A percentile compares a stretch with the other conserved stretches of the same genome.
Evolutionary conservation across 2,797 vertebrate genomes (phyloP).

Genomic region (Hybognathus amarus): DNA sequence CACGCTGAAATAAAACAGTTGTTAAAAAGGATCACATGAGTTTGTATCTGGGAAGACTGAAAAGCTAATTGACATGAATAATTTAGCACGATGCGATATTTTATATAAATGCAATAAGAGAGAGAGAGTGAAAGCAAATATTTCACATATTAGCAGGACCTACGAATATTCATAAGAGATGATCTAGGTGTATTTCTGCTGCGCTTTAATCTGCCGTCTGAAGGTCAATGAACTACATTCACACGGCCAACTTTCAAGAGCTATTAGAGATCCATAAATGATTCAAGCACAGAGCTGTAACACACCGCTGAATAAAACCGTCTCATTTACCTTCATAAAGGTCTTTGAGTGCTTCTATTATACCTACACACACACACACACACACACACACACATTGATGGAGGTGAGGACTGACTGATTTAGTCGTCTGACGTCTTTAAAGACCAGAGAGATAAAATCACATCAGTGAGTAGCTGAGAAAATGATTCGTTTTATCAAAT

Average conservation of each 20-base stretch:
- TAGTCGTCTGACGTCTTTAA: constrained; percentile 37
- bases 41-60: constrained; percentile 90
- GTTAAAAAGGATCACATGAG: constrained; percentile 92
- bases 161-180: constrained; percentile 76
- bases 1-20: constrained; percentile 93
- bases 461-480: constrained; percentile 6
- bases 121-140: constrained; percentile 69
- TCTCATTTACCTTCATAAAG: constrained; percentile 54
- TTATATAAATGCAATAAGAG: constrained; percentile 81
- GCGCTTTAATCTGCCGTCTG: constrained; percentile 75
- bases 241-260: constrained; percentile 74
- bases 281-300: constrained; percentile 56
- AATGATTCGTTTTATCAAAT: constrained; percentile 24
- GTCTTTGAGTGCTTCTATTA: constrained; percentile 41
- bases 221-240: constrained; percentile 79
- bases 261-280: constrained; percentile 71
- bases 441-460: constrained; percentile 39
- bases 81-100: constrained; percentile 83
- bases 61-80: constrained; percentile 88
- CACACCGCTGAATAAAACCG: constrained; percentile 24
- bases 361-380: constrained; percentile 20
- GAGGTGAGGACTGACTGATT: constrained; percentile 26
- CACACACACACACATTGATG: constrained; percentile 3
- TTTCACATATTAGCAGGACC: constrained; percentile 64
- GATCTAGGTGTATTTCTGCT: constrained; percentile 60